Evolutionary conservation across 2,888 invertebrate species (phyloP).

Genomic region (Agrochola circellaris): DNA sequence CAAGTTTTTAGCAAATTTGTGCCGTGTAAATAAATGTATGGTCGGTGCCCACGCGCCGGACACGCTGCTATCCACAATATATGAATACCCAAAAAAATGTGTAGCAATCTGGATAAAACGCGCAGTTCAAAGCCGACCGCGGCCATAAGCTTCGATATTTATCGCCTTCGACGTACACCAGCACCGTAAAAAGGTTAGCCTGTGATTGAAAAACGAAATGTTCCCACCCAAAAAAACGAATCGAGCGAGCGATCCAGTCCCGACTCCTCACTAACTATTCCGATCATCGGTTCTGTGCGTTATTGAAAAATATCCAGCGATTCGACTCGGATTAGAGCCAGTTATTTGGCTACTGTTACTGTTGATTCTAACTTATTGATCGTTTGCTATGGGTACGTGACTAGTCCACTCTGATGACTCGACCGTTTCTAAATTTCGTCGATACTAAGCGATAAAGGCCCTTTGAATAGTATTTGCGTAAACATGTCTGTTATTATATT

Average conservation of each 20-base stretch:
- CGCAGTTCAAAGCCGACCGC: conserved; percentile 86
- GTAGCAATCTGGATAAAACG: conserved; percentile 81
- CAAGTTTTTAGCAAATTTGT: conserved; percentile 57
- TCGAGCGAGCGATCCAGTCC: conserved; percentile 62
- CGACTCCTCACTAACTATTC: conserved; percentile 66
- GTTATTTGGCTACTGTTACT: conserved; percentile 86
- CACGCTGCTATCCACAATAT: conserved; percentile 55
- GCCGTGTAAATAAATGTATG: conserved; percentile 59
- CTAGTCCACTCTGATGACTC: conserved; percentile 45
- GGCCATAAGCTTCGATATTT: conserved; percentile 87
- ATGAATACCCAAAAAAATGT: conserved; percentile 69
- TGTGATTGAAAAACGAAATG: conserved; percentile 87
- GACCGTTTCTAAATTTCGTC: conserved; percentile 52
- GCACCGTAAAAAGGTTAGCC: conserved; percentile 83
- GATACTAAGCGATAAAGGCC: conserved; percentile 75
- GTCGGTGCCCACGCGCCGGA: conserved; percentile 63
- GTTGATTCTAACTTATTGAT: conserved; percentile 87
- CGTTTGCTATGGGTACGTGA: conserved; percentile 69
- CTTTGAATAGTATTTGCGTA: conserved; percentile 82
- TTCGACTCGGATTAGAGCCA: conserved; percentile 87
- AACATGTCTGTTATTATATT: conserved; percentile 71
- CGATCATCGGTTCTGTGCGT: conserved; percentile 73
- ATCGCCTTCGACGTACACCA: conserved; percentile 81
- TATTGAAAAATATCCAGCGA: conserved; percentile 87
- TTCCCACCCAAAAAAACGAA: conserved; percentile 83